These are phyloP conservation scores for Rhabdomys dilectus DNA, from an alignment of 2,113 vertebrate genomes.

Conservation along the genomic window DNA sequence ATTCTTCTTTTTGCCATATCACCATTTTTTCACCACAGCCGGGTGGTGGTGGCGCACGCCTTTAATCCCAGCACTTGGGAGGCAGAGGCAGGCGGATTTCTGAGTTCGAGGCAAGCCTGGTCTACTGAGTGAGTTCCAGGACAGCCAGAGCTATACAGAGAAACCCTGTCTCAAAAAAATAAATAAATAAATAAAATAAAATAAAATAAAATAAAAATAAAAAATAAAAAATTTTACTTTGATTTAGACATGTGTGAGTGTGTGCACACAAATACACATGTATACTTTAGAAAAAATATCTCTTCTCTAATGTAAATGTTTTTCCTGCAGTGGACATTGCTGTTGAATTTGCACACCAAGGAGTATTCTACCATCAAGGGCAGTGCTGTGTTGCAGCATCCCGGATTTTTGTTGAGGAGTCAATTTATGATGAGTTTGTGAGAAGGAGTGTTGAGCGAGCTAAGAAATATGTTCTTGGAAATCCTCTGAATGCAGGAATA, in stretches of 20 bases:
- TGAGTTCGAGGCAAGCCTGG: no score
- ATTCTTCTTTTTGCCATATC: neutral
- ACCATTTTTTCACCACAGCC: no score
- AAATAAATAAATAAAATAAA: no score
- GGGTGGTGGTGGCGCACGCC: no score
- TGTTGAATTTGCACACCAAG: slow-evolving; percentile 90
- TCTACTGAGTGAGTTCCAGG: no score
- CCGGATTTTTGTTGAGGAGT: slow-evolving; percentile 94
- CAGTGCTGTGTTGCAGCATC: slow-evolving; percentile 94
- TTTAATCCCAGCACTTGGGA: no score
- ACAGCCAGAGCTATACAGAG: no score
- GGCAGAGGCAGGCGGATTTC: no score
- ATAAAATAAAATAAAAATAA: no score
- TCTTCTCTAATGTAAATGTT: neutral
- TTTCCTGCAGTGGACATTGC: slow-evolving; percentile 90
- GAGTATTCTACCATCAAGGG: slow-evolving; percentile 94
- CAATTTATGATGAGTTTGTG: slow-evolving; percentile 93
- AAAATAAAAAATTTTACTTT: neutral
- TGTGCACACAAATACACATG: neutral
- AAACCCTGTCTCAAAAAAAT: no score
- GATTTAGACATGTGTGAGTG: neutral
- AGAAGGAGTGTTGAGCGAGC: slow-evolving; percentile 89
- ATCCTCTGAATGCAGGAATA: slow-evolving; percentile 88
- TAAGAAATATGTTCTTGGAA: slow-evolving; percentile 90
- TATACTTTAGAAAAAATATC: neutral